phyloP scores from a whole-genome alignment of 2,797 vertebrate genomes.

The Cichlasoma orientale region DNA sequence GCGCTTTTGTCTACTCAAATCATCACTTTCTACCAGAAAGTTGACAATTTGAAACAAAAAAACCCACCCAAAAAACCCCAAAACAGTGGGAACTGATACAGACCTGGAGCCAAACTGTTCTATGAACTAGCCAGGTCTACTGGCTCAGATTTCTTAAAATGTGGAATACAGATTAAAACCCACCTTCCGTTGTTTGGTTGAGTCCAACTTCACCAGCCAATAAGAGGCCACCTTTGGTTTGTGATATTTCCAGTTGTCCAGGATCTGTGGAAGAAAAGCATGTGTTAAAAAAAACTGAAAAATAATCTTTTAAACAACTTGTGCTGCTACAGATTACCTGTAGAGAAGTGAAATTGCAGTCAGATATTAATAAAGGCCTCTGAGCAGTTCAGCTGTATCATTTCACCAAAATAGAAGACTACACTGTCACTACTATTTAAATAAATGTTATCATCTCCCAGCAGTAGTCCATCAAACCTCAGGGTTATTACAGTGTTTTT shows the following conservation, averaged over 20 bases:
- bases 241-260: constrained; percentile 97
- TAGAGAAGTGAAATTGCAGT: background rate
- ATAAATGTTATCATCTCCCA: background rate
- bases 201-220: constrained; percentile 97
- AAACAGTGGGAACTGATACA: background rate
- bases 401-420: background rate
- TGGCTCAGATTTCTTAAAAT: background rate
- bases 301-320: background rate
- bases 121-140: background rate
- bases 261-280: constrained; percentile 83
- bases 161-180: constrained; percentile 44
- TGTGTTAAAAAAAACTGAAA: constrained; percentile 6
- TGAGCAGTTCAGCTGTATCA: too few relatives aligned
- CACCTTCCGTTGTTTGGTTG: constrained; percentile 95
- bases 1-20: accelerated
- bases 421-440: background rate
- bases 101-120: background rate
- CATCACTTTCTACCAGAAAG: background rate
- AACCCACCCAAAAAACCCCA: background rate
- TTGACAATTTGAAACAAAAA: background rate
- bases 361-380: background rate
- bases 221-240: constrained; percentile 98
- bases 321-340: background rate
- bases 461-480: background rate
- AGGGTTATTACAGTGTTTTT: background rate